phyloP scores from a whole-genome alignment of 2,797 vertebrate genomes.

The Pangasius macronema region DNA sequence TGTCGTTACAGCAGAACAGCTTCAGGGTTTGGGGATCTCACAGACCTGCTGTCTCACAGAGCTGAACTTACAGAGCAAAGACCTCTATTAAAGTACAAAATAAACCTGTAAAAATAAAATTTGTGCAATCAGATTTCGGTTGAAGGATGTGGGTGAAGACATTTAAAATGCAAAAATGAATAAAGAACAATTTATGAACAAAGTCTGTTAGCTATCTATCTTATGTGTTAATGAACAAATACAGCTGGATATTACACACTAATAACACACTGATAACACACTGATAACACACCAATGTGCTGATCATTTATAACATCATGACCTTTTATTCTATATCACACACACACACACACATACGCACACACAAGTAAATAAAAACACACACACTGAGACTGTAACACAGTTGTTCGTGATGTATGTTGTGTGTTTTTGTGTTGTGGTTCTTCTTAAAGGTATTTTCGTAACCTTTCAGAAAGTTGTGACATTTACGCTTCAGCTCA shows the following conservation, averaged over 20 bases:
- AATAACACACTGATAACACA: neutral
- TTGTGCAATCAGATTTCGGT: neutral
- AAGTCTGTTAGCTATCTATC: neutral
- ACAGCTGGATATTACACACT: neutral
- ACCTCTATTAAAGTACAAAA: neutral
- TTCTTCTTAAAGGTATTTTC: neutral
- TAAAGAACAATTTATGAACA: neutral
- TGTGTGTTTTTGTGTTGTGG: no score
- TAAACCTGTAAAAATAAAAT: neutral
- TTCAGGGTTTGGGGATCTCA: neutral
- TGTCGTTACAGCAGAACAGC: neutral
- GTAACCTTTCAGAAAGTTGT: neutral
- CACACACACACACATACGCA: neutral
- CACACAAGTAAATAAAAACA: neutral
- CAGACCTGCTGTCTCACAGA: neutral
- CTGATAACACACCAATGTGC: no score
- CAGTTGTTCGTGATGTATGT: no score
- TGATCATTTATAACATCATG: neutral
- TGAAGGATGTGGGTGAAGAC: neutral
- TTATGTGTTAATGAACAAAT: neutral
- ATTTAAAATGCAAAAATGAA: neutral
- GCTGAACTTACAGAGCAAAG: neutral
- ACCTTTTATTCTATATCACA: neutral
- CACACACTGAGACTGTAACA: neutral
- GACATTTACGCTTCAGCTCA: conserved; percentile 26